A percentile compares a stretch with the other conserved stretches of the same genome.
Conservation (phyloP, 1,140 invertebrate genomes). For the Pseudobourletiella spinata region DNA sequence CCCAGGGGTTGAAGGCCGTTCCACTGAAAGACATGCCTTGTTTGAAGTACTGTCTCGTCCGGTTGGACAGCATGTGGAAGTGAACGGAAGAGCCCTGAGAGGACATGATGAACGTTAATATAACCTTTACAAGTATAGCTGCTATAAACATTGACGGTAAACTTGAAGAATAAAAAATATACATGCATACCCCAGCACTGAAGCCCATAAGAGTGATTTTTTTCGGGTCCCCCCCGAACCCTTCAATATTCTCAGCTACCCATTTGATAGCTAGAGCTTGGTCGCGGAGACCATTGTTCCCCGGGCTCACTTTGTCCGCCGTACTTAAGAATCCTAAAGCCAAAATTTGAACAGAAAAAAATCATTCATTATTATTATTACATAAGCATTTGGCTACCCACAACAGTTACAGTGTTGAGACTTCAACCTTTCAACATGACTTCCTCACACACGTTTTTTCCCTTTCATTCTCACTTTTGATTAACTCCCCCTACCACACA, state of each 20-base stretch:
- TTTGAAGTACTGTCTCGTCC: slow-evolving; percentile 9
- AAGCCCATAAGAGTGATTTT: slow-evolving; percentile 18
- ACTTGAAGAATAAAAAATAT: slow-evolving; percentile 1
- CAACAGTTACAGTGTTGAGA: too few species aligned
- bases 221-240: slow-evolving; percentile 14
- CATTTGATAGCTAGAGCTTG: slow-evolving; percentile 26
- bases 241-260: slow-evolving; percentile 20
- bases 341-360: background rate
- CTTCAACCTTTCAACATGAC: too few species aligned
- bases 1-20: slow-evolving; percentile 26
- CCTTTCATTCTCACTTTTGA: too few species aligned
- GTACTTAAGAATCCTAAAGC: slow-evolving; percentile 22
- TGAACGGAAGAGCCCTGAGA: slow-evolving; percentile 2
- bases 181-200: slow-evolving; percentile 12
- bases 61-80: slow-evolving; percentile 13
- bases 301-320: slow-evolving; percentile 12
- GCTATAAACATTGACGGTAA: too few species aligned
- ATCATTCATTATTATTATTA: background rate
- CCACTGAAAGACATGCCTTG: slow-evolving; percentile 16
- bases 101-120: background rate
- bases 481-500: background rate
- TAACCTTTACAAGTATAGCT: background rate
- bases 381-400: background rate
- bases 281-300: slow-evolving; percentile 20
- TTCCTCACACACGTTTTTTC: too few species aligned